Conservation (phyloP, 2,888 invertebrate species). For the Smittia aterrima region DNA sequence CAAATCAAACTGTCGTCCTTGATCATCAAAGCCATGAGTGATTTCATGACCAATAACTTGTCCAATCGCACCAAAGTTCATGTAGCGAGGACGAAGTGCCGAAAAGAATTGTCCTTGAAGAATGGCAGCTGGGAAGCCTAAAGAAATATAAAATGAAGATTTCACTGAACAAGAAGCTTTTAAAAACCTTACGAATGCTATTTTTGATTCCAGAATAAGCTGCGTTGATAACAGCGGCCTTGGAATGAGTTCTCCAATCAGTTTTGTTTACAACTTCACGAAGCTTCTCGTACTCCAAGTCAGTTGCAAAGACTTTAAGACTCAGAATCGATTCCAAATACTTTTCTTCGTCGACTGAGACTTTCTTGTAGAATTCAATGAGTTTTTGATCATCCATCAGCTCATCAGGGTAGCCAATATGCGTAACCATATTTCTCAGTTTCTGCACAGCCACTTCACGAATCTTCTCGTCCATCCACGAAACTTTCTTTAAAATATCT, state of each 20-base stretch:
- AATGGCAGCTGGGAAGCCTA: slow-evolving; percentile 92
- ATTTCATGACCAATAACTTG: slow-evolving; percentile 92
- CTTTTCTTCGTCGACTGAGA: slow-evolving; percentile 47
- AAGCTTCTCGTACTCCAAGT: slow-evolving; percentile 56
- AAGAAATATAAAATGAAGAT: background rate
- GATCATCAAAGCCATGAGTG: slow-evolving; percentile 83
- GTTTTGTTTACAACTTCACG: slow-evolving; percentile 56
- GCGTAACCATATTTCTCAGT: slow-evolving; percentile 63
- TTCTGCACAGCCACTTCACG: slow-evolving; percentile 61
- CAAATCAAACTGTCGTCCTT: slow-evolving; percentile 88
- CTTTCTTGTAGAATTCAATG: slow-evolving; percentile 53
- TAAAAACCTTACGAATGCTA: slow-evolving; percentile 56
- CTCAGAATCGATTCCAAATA: slow-evolving; percentile 56
- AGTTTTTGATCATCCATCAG: slow-evolving; percentile 64
- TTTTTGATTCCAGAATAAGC: slow-evolving; percentile 58
- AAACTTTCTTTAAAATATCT: slow-evolving; percentile 61
- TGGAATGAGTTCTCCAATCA: slow-evolving; percentile 57
- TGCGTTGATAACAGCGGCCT: slow-evolving; percentile 58
- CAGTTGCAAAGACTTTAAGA: slow-evolving; percentile 55
- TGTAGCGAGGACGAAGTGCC: slow-evolving; percentile 81
- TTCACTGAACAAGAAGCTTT: background rate
- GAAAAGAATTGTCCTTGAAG: slow-evolving; percentile 90
- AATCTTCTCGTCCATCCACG: slow-evolving; percentile 74
- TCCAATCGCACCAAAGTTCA: slow-evolving; percentile 90
- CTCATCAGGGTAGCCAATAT: slow-evolving; percentile 73